Evolutionary conservation across 1,140 invertebrate species (phyloP).

Genomic region (Caenorhabditis latens): DNA sequence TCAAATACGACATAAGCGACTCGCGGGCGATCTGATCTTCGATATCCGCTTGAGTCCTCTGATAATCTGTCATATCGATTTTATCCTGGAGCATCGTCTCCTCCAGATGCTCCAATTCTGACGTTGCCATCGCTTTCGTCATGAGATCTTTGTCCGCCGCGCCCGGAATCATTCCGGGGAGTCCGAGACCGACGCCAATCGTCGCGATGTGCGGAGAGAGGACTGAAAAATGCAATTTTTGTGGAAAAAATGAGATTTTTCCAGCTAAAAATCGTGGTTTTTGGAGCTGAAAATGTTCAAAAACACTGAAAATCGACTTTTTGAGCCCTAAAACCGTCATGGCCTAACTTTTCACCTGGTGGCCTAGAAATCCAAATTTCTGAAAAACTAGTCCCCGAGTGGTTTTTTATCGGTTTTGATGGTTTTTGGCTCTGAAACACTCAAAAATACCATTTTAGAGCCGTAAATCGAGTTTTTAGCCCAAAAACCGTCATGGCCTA

Average conservation of each 20-base stretch:
- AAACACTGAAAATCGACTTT: not conserved
- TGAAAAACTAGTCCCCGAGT: no score
- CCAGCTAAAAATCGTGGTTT: not conserved
- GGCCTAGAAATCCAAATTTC: no score
- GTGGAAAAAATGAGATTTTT: not conserved
- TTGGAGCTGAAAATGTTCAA: not conserved
- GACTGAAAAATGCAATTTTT: conserved; percentile 81
- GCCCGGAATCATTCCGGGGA: conserved; percentile 88
- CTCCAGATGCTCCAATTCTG: conserved; percentile 89
- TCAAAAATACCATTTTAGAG: no score
- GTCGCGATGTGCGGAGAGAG: conserved; percentile 88
- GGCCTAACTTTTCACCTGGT: no score
- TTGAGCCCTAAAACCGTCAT: no score
- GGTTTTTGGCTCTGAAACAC: no score
- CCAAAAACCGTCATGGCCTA: no score
- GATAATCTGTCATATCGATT: conserved; percentile 38
- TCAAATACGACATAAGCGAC: conserved; percentile 2
- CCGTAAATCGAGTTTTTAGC: no score
- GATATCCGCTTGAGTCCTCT: not conserved
- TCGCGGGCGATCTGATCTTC: conserved; percentile 24
- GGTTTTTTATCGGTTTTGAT: no score
- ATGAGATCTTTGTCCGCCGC: conserved; percentile 75
- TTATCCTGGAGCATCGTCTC: conserved; percentile 85
- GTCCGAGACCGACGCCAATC: conserved; percentile 87
- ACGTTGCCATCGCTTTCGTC: conserved; percentile 34